Evolutionary conservation across 2,113 vertebrate genomes (phyloP).

Genomic region (Lipotes vexillifer): DNA sequence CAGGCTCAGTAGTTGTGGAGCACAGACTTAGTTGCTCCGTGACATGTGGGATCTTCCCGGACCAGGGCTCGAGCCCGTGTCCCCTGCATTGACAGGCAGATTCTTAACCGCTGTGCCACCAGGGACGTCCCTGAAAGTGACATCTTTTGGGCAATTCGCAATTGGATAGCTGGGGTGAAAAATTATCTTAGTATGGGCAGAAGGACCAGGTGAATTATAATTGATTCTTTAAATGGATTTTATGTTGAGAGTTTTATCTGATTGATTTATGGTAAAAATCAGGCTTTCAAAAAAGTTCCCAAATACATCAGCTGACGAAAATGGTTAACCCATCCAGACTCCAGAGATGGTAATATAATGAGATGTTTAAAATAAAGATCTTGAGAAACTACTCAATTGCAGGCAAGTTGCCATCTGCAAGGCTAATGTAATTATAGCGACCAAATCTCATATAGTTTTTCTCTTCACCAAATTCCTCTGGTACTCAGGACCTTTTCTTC

Average conservation of each 20-base stretch:
- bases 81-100: too few species aligned
- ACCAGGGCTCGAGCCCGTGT: too few species aligned
- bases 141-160: not conserved
- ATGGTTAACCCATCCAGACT: not conserved
- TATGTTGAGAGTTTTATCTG: not conserved
- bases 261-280: constrained; percentile 30
- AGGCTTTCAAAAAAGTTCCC: not conserved
- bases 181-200: not conserved
- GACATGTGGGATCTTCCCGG: too few species aligned
- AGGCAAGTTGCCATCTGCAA: constrained; percentile 15
- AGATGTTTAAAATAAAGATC: not conserved
- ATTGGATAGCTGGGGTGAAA: not conserved
- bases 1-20: too few species aligned
- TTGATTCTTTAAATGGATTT: constrained; percentile 40
- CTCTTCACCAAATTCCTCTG: not conserved
- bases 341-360: not conserved
- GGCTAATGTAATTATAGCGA: constrained; percentile 27
- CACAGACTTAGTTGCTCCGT: too few species aligned
- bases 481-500: not conserved
- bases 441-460: not conserved
- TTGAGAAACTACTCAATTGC: not conserved
- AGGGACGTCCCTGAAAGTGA: not conserved
- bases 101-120: too few species aligned
- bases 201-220: constrained; percentile 21
- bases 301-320: not conserved